Percentiles rank a stretch among this genome's conserved stretches.
Evolutionary conservation across 1,140 invertebrate species (phyloP).

Genomic region (Lysiphlebus fabarum): DNA sequence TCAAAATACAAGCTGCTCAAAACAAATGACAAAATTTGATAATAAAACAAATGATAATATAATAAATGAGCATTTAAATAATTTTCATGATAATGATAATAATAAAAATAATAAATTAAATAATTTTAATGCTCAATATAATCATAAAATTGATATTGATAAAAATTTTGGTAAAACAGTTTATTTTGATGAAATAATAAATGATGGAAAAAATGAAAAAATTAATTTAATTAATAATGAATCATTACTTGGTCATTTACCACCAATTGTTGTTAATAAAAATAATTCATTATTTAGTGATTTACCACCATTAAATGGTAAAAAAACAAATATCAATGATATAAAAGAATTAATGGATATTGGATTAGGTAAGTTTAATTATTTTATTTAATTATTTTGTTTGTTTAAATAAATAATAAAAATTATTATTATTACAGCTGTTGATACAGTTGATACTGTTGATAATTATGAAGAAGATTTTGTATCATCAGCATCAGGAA

Average conservation of each 20-base stretch:
- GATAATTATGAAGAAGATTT: conserved; percentile 55
- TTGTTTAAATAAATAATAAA: too few species aligned
- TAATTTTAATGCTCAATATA: conserved; percentile 46
- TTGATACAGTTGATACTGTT: conserved; percentile 42
- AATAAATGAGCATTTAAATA: conserved; percentile 42
- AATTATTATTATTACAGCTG: conserved; percentile 13
- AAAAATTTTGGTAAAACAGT: conserved; percentile 45
- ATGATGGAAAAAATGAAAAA: conserved; percentile 27
- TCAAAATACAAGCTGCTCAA: conserved; percentile 21
- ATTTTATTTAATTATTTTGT: conserved; percentile 18
- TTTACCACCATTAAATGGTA: conserved; percentile 48
- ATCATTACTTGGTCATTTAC: conserved; percentile 45
- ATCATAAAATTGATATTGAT: conserved; percentile 34
- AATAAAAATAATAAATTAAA: conserved; percentile 40
- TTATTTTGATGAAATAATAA: conserved; percentile 51
- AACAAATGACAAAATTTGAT: conserved; percentile 33
- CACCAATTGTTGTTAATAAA: conserved; percentile 42
- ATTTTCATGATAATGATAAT: conserved; percentile 40
- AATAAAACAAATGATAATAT: conserved; percentile 36
- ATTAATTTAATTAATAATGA: conserved; percentile 38
- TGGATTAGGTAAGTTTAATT: conserved; percentile 41
- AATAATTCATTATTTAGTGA: conserved; percentile 48
- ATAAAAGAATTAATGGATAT: conserved; percentile 53
- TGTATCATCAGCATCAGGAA: conserved; percentile 48
- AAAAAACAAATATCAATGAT: conserved; percentile 52